These are phyloP conservation scores for Caenorhabditis briggsae DNA, from an alignment of 1,140 invertebrate species.

Conservation along the genomic window DNA sequence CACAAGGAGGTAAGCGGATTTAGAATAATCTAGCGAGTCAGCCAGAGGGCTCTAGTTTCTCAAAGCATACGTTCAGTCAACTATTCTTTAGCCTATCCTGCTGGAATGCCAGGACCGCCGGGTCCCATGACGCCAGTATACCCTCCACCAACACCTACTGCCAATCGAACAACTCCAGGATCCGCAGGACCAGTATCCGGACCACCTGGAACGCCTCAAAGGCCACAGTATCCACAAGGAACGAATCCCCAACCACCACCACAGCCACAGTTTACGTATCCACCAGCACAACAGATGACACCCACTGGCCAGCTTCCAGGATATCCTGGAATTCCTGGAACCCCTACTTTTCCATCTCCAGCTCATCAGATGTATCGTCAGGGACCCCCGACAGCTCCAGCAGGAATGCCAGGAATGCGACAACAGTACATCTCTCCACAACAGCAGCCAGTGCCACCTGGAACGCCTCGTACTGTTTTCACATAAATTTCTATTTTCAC, in stretches of 20 bases:
- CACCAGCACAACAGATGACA: slow-evolving; percentile 42
- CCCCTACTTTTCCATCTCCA: not conserved
- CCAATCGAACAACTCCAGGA: slow-evolving; percentile 6
- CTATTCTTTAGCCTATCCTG: slow-evolving; percentile 45
- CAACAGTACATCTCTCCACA: slow-evolving; percentile 56
- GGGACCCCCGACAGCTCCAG: slow-evolving; percentile 10
- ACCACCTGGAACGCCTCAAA: slow-evolving; percentile 23
- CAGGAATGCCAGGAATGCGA: not conserved
- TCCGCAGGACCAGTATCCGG: slow-evolving; percentile 20
- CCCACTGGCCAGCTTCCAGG: slow-evolving; percentile 23
- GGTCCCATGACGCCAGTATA: slow-evolving; percentile 41
- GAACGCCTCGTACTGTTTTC: not conserved
- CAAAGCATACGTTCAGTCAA: not conserved
- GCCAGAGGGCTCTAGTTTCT: too few species aligned
- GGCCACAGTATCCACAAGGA: slow-evolving; percentile 52
- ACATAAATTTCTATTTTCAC: not conserved
- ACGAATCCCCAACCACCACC: slow-evolving; percentile 35
- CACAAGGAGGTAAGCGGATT: slow-evolving; percentile 35
- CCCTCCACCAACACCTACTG: slow-evolving; percentile 1
- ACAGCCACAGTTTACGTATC: slow-evolving; percentile 22
- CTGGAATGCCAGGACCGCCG: slow-evolving; percentile 19
- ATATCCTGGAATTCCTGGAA: slow-evolving; percentile 14
- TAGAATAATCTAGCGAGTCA: not conserved
- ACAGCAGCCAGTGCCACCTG: slow-evolving; percentile 2
- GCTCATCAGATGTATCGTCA: slow-evolving; percentile 50